Evolutionary conservation across 2,888 invertebrate genomes (phyloP), one percentile per base, ranked within the genome.

Genomic region (Heliconius charithonia): DNA sequence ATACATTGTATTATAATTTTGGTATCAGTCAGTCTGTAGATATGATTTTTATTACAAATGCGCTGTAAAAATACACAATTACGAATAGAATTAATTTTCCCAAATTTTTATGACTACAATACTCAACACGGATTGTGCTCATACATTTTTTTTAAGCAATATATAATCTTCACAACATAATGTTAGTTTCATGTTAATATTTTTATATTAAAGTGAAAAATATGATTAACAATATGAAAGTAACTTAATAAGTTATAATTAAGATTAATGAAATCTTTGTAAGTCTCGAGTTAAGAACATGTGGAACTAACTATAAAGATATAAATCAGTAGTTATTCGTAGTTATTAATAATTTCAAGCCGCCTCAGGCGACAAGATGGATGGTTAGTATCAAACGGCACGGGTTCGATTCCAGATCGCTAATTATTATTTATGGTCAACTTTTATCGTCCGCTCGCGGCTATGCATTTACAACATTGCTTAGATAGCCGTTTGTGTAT

Each of bases 361-460:
- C 72, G 90, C 90, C 91, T 80, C 82, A 75, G 85, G 91, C 88
- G 88, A 90, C 89, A 86, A 82, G 85, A 80, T 45, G 81, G 85
- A 87, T 92, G 87, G 90, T 91, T 92, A 91, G 89, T 87, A 86
- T 85, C 85, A 82, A 87, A 87, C 86, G 85, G 87, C 83, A 82
- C 86, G 83, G 88, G 88, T 92, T 91, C 87, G 88, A 90, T 87
- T 89, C 90, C 87, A 83, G 87, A 85, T 84, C 85, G 84, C 87
- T 91, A 91, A 93, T 92, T 91, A 92, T 92, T 89, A 91, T 92
- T 92, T 91, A 92, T 89, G 87, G 84, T 76, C 80, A 84, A 84
- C 85, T 87, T 90, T 89, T 88, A 90, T 87, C 87, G 79, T 67
- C 29, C 41, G 88, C 89, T 86, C 75, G 80, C 77, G 90, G 88